Evolutionary conservation across 2,888 invertebrate species (phyloP), one percentile per base, ranked within the genome.

Genomic region (Bombylius discolor): DNA sequence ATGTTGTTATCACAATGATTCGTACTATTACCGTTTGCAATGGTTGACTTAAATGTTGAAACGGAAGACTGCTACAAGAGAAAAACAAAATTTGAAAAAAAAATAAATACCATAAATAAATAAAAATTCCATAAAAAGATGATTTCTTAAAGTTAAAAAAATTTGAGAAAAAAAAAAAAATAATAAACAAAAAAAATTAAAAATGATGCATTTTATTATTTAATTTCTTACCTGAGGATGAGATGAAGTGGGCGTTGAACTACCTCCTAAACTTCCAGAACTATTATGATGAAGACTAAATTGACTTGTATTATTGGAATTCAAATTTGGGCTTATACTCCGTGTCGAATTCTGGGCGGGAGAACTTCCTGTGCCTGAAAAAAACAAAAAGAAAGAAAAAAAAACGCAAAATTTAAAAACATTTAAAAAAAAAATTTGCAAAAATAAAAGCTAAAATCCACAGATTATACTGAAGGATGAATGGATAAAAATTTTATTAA

Each of bases 1-100:
- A 86, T 83, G 62, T 59, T 74, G 66, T 67, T 72, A 67, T 70
- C 70, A 67, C 72, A 70, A 66, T 70, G 67, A 64, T 68, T 65
- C 62, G 65, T 64, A 64, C 69, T 69, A 70, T 70, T 72, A 65
- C 72, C 73, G 73, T 73, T 74, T 59, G 71, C 65, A 66, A 70
- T 66, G 63, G 72, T 69, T 63, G 71, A 68, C 64, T 74, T 74
- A 64, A 74, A 74, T 62, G 74, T 73, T 62, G 70, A 68, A 65
- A 73, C 69, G 64, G 72, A 70, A 64, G 73, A 70, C 73, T 74
- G 60, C 39, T 57, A 42, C 7, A 42, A 42, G 11, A 42, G 11
- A 42, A 11, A 42, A 11, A 11, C 12, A 42, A 49, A 52, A n/a
- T 23, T n/a, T 36, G 36, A 57, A 9, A 12, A 52, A 49, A 48